Percentiles rank a stretch among this genome's conserved stretches.
phyloP scores from a whole-genome alignment of 2,888 invertebrate genomes.

The Trachelus stipa region DNA sequence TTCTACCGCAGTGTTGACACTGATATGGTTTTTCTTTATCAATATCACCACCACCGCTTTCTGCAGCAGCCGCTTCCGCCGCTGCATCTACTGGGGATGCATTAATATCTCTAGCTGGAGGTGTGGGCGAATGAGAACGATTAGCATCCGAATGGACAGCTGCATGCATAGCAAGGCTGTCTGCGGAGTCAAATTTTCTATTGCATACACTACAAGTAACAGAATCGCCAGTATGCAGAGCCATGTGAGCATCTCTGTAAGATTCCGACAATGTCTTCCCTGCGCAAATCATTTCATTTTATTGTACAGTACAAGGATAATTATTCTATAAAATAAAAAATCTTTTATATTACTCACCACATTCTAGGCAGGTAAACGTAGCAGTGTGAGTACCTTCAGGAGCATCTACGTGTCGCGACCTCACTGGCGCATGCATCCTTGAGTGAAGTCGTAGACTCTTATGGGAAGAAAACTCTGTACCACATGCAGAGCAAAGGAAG shows the following conservation, averaged over 20 bases:
- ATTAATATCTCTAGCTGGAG: constrained; percentile 20
- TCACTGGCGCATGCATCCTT: constrained; percentile 80
- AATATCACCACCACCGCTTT: constrained; percentile 14
- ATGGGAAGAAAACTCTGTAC: constrained; percentile 75
- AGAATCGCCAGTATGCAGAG: constrained; percentile 73
- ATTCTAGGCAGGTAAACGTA: constrained; percentile 60
- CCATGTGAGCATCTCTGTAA: constrained; percentile 74
- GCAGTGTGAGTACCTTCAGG: constrained; percentile 58
- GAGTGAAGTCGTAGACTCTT: constrained; percentile 77
- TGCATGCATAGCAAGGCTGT: constrained; percentile 79
- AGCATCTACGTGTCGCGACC: constrained; percentile 68
- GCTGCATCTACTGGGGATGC: constrained; percentile 13
- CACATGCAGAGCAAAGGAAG: constrained; percentile 75
- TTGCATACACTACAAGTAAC: constrained; percentile 77
- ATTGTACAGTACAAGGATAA: background rate
- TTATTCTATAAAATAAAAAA: background rate
- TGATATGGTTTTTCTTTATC: constrained; percentile 70
- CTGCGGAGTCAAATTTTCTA: constrained; percentile 75
- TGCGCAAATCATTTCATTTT: constrained; percentile 21
- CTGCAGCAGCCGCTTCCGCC: background rate
- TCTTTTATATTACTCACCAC: constrained; percentile 45
- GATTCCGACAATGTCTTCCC: constrained; percentile 64
- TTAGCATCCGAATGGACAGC: constrained; percentile 71
- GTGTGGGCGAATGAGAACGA: constrained; percentile 45
- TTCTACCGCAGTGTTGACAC: constrained; percentile 79